Evolutionary conservation across 2,888 invertebrate species (phyloP), one percentile per base, ranked within the genome.

Genomic region (Volucella inanis): DNA sequence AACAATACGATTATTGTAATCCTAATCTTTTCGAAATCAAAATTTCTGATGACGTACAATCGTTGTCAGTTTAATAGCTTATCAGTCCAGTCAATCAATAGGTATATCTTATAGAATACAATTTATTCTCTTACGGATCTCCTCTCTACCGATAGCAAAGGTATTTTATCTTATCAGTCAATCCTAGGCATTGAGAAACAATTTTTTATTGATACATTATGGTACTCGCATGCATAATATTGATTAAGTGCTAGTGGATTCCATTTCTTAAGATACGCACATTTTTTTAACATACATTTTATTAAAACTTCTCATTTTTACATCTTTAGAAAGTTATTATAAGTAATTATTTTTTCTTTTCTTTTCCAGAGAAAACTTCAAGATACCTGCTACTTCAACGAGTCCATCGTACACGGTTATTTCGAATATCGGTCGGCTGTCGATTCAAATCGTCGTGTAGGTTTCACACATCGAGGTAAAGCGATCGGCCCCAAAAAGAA

Each of bases 381-480:
- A 89, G 90, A 90, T 88, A 90, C 91, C 90, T 92, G 92, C 91
- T 91, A 92, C 88, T 92, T 92, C 91, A 91, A 90, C 90, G 92
- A 92, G 89, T 90, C 90, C 87, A 91, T 92, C 88, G 90, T 90
- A 80, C 90, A 90, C 89, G 92, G 92, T 90, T 91, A 91, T 90
- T 91, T 90, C 90, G 91, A 91, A 88, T 92, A 90, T 89, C 90
- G 90, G 84, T 91, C 92, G 87, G 89, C 90, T 87, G 89, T 91
- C 90, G 90, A 92, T 90, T 89, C 89, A 87, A 89, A 90, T 88
- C 91, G 91, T 87, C 91, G 91, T 87, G 90, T 92, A 89, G 92
- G 91, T 87, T 92, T 92, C 90, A 92, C 91, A 88, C 90, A 90
- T 87, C 90, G 90, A 90, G 92, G 92, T 91, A 91, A 90, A 88